Percentiles rank a stretch among this genome's conserved stretches.
Conservation (phyloP, 2,113 vertebrate genomes). For the Circaetus gallicus region DNA sequence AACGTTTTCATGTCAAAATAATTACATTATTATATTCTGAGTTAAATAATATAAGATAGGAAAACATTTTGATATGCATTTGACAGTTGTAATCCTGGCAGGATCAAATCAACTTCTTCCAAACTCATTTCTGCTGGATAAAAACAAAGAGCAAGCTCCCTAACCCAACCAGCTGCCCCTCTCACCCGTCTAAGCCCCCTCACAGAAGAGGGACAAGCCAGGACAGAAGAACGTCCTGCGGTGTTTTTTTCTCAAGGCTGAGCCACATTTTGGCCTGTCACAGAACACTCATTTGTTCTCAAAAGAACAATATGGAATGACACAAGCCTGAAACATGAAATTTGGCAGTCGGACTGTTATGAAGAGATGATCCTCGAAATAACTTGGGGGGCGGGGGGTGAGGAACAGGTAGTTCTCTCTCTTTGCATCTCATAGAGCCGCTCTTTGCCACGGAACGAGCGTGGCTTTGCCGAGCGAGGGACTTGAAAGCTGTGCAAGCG, state of each 20-base stretch:
- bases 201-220: not conserved
- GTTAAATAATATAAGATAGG: constrained; percentile 76
- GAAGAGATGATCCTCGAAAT: not conserved
- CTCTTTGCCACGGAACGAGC: fast-evolving
- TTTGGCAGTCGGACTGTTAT: not conserved
- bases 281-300: not conserved
- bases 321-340: not conserved
- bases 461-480: not conserved
- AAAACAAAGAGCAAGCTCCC: not conserved
- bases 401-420: not conserved
- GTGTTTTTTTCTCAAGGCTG: not conserved
- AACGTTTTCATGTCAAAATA: constrained; percentile 80
- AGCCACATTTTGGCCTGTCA: not conserved
- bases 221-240: not conserved
- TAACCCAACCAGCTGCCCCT: not conserved
- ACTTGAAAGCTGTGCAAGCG: not conserved
- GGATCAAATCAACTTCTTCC: constrained; percentile 65
- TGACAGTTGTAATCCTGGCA: constrained; percentile 70
- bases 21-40: constrained; percentile 77
- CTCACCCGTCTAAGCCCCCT: not conserved
- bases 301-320: not conserved
- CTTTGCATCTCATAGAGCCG: not conserved
- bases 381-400: not conserved
- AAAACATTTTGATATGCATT: constrained; percentile 78
- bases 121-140: not conserved